Conservation (phyloP, 2,113 vertebrate species). For the Proteles cristata region DNA sequence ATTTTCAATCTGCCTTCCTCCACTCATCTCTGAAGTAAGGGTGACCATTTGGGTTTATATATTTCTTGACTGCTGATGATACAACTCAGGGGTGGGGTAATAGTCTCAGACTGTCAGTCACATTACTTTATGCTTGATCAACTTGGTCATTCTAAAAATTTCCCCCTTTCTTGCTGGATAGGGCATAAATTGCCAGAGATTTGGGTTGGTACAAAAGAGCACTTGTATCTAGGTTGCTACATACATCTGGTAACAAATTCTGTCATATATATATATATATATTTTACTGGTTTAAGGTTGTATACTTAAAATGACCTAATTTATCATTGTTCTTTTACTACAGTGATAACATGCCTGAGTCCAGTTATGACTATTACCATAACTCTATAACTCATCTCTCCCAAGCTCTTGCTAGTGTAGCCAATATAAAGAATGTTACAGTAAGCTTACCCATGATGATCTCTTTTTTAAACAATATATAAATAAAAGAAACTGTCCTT, state of each 20-base stretch:
- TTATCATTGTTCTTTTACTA: not conserved
- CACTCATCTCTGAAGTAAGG: not conserved
- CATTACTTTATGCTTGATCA: not conserved
- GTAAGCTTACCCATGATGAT: not conserved
- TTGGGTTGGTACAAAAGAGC: not conserved
- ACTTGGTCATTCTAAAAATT: not conserved
- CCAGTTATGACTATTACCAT: not conserved
- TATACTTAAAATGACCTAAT: not conserved
- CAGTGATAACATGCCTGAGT: not conserved
- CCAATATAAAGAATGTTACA: slow-evolving; percentile 34
- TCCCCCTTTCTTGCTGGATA: not conserved
- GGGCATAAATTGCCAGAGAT: not conserved
- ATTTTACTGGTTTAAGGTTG: slow-evolving; percentile 1
- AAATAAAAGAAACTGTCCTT: not conserved
- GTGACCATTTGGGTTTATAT: not conserved
- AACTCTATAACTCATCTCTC: slow-evolving; percentile 11
- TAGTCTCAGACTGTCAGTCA: not conserved
- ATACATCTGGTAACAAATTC: not conserved
- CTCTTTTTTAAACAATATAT: not conserved
- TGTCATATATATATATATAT: slow-evolving; percentile 28
- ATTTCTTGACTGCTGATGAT: not conserved
- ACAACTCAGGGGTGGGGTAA: not conserved
- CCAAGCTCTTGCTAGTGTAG: not conserved
- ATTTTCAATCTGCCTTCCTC: not conserved
- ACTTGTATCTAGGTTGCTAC: not conserved